Evolutionary conservation across 1,140 invertebrate species (phyloP), one percentile per base, ranked within the genome.

Genomic region (Sarcophaga peregrina): DNA sequence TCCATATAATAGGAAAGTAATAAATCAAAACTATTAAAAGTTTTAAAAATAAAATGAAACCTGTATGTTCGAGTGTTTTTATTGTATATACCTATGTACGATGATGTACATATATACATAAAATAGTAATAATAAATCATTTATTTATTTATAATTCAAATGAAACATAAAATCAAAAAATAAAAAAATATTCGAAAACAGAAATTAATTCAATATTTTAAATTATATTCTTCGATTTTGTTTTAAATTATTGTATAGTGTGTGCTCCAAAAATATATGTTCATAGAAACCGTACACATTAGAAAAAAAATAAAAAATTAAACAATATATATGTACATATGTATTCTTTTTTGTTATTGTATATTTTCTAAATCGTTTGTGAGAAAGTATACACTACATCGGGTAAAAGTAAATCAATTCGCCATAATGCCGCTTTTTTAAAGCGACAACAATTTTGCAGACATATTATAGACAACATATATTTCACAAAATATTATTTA

Each of bases 191-290:
- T 75, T 52, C 9, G n/a, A 37, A 37, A 20, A 68, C 17, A 47
- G 50, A 50, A 78, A 50, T 78, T 78, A 78, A 47, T 78, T 78
- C 75, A 78, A 76, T 78, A 47, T 78, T 78, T 78, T 78, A 78
- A 78, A 76, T 76, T 46, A 47, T 78, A 17, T 78, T 78, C 20
- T 50, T 78, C 25, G 3, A n/a, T n/a, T 76, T 74, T 74, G 17
- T 76, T 68, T 48, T 78, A 75, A 37, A 46, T 75, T 52, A 78
- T 8, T 76, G 45, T 9, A 47, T 25, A 45, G 73, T 74, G 20
- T 76, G 45, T 76, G 46, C 47, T 25, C 73, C 37, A 46, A 58
- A 58, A 58, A 68, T 20, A 37, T 37, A 68, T 68, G 5, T 68
- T 20, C 62, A 68, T 20, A 68, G 20, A 37, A 37, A 37, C 25